Evolutionary conservation across 2,888 invertebrate species (phyloP), one percentile per base, ranked within the genome.

Genomic region (Drosophila formosana): DNA sequence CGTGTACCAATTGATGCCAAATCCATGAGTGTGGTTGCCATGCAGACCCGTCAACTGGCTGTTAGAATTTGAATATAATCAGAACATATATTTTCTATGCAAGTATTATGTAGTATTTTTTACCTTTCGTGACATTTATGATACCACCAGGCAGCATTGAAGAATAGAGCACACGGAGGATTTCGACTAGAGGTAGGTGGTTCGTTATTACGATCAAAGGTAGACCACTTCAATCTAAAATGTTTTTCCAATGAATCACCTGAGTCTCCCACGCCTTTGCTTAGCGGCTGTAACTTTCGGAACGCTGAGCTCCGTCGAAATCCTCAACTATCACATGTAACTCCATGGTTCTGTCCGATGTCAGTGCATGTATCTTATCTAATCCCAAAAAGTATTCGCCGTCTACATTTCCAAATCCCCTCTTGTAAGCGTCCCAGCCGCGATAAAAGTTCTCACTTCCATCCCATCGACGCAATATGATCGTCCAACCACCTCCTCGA

Each of bases 291-390:
- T 72, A 75, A 2, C 18, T 11, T 32, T 67, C 57, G 13, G 55
- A 64, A 1, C 49, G 37, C 5, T 45, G 11, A 1, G 62, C 51
- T 2, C 61, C 64, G 2, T 62, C 68, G 13, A 55, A 68, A 13
- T 75, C 75, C 41, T 68, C 65, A 5, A 75, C 18, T 0, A 68
- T 2, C 9, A 75, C 64, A 0, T 72, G 30, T 0, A 75, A 9
- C 8, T 72, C 65, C 39, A 72, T 67, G 4, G 6, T 13, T 28
- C 58, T 4, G 1, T 55, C 56, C 0, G 50, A 13, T 1, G 61
- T 77, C 9, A 75, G 13, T 7, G 73, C 68, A 28, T 76, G 73
- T 11, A 78, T 60, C 25, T 78, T 78, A 0, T 78, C 79, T n/a
- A 78, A 45, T 0, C 78, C 78, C 7, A 79, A 23, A 25, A 75